A percentile compares a stretch with the other conserved stretches of the same genome.
Conservation (phyloP, 1,140 invertebrate genomes). For the Neoseiulus cucumeris region DNA sequence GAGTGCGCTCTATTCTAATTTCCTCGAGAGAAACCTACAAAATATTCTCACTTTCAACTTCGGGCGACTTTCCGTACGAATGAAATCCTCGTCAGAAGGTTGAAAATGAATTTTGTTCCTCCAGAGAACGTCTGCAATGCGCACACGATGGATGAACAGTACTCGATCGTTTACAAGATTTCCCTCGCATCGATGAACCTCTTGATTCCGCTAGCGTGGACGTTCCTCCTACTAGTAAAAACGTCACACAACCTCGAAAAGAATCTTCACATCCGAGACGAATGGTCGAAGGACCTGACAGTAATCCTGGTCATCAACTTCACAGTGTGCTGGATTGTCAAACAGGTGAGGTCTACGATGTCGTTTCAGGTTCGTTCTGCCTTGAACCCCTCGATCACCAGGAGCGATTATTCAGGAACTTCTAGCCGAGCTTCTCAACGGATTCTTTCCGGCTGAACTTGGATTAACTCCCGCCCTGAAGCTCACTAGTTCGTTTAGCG, state of each 20-base stretch:
- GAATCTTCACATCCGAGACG: background rate
- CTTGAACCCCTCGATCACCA: no score
- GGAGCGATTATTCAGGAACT: no score
- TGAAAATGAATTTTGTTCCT: no score
- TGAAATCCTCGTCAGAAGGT: no score
- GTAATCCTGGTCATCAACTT: background rate
- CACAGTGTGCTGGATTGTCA: background rate
- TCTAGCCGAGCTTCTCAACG: no score
- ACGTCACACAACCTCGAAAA: background rate
- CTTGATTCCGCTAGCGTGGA: background rate
- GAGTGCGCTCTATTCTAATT: background rate
- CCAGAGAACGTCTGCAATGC: conserved; percentile 1
- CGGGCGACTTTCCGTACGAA: no score
- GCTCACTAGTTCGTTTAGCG: no score
- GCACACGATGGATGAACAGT: background rate
- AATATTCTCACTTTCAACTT: no score
- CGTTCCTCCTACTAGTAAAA: background rate
- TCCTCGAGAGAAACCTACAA: no score
- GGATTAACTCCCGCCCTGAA: no score
- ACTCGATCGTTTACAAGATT: conserved; percentile 1
- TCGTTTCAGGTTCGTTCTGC: no score
- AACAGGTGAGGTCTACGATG: background rate
- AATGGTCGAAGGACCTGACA: background rate
- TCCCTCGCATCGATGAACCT: background rate
- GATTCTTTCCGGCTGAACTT: no score